Percentiles rank a stretch among this genome's conserved stretches.
Evolutionary conservation across 37 sponge, comb jelly and placozoan genomes (phyloP).

Genomic region (Haliclona indistincta): DNA sequence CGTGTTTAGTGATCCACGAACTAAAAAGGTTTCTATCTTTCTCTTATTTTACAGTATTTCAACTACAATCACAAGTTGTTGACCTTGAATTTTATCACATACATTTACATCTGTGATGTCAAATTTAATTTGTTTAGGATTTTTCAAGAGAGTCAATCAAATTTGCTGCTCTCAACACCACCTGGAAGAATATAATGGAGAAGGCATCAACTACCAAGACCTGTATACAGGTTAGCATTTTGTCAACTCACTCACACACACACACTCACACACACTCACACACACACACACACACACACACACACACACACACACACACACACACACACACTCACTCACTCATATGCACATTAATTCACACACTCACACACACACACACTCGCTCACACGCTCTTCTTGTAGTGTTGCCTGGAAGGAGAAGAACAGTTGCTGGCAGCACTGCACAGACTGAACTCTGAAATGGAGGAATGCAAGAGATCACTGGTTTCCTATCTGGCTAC

Average conservation of each 20-base stretch:
- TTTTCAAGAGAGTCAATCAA: conserved; percentile 71
- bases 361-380: too few species aligned
- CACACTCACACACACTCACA: too few species aligned
- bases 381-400: neutral
- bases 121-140: conserved; percentile 31
- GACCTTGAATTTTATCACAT: too few species aligned
- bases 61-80: too few species aligned
- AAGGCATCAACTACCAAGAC: conserved; percentile 50
- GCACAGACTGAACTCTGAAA: conserved; percentile 35
- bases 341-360: too few species aligned
- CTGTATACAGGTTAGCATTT: conserved; percentile 61
- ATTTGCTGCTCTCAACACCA: conserved; percentile 61
- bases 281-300: too few species aligned
- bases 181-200: conserved; percentile 82
- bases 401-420: conserved; percentile 86
- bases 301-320: too few species aligned
- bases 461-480: conserved; percentile 84
- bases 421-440: conserved; percentile 40
- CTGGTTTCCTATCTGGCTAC: conserved; percentile 66
- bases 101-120: neutral
- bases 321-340: too few species aligned
- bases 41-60: too few species aligned
- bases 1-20: conserved; percentile 58
- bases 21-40: conserved; percentile 25
- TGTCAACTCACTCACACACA: too few species aligned